phyloP scores from a whole-genome alignment of 2,888 invertebrate genomes.

The Minunthozetes semirufus region DNA sequence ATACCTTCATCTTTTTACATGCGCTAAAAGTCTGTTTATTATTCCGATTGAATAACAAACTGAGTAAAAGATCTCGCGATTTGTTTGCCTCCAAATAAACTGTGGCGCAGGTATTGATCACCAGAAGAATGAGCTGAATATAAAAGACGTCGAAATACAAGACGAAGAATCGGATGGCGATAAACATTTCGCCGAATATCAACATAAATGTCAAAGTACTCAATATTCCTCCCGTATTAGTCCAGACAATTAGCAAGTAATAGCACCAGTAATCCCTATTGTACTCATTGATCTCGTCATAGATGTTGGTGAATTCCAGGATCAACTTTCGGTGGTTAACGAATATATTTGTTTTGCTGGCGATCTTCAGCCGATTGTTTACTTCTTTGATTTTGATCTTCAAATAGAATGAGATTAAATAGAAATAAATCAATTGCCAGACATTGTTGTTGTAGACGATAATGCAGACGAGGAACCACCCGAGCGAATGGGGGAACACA shows the following conservation, averaged over 20 bases:
- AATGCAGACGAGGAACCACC: neutral
- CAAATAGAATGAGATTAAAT: constrained; percentile 8
- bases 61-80: neutral
- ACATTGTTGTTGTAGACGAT: neutral
- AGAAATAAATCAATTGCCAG: constrained; percentile 21
- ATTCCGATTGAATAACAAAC: no score
- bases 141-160: neutral
- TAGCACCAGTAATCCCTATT: neutral
- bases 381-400: constrained; percentile 4
- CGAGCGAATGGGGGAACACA: neutral
- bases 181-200: neutral
- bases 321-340: neutral
- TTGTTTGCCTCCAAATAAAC: constrained; percentile 19
- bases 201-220: neutral
- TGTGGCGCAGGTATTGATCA: constrained; percentile 1
- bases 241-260: neutral
- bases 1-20: constrained; percentile 17
- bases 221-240: neutral
- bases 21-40: no score
- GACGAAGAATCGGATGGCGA: neutral
- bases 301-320: neutral
- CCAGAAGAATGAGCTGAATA: neutral
- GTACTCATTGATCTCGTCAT: neutral
- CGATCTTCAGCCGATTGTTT: neutral
- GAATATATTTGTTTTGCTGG: no score